Base-by-base conservation (phyloP, 2,113 vertebrate species). In the Ctenomys sociabilis region DNA sequence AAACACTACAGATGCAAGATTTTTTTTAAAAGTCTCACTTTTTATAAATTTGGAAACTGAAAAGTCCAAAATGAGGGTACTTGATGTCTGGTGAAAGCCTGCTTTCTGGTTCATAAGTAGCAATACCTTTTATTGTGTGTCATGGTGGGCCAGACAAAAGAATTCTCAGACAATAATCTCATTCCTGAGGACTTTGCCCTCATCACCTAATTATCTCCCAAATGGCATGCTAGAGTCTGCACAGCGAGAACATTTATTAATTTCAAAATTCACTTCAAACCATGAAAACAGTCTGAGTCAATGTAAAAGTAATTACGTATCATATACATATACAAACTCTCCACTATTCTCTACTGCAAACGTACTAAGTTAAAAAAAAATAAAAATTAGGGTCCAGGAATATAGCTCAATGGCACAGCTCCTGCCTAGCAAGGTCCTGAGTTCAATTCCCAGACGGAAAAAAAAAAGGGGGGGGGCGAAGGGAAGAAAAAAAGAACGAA, bases 241-340 rank as follows among this genome's bases (percentile, higher is more conserved):
- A 82, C 16, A 75, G 35, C 3, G 32, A 24, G 28, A 64, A 93
- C 21, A 85, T 82, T 84, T 77, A 80, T 35, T 84, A 88, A 59
- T 40, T 91, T 92, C 35, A 75, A 81, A 89, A 95, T 43, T 86
- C 57, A 17, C 64, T 92, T 94, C 45, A 90, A 86, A 75, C 3
- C 10, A 57, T 66, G 95, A 61, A 94, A 63, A 75, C 75, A 75
- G 72, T 43, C 13, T 24, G 73, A 77, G 43, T 7, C 14, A 7
- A 77, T 17, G 43, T 49, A 78, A 78, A 77, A 45, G 14, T 13
- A 37, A 43, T 73, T 26, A 28, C 26, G 3, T 43, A 24, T 43
- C 40, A 73, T 75, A 43, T 43, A 77, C 40, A 77, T 77, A 13
- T 45, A 12, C 73, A 26, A 77, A 77, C 24, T 45, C 37, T 28